These are phyloP conservation scores for Helicoverpa zea DNA, from an alignment of 1,140 invertebrate species.

Conservation along the genomic window DNA sequence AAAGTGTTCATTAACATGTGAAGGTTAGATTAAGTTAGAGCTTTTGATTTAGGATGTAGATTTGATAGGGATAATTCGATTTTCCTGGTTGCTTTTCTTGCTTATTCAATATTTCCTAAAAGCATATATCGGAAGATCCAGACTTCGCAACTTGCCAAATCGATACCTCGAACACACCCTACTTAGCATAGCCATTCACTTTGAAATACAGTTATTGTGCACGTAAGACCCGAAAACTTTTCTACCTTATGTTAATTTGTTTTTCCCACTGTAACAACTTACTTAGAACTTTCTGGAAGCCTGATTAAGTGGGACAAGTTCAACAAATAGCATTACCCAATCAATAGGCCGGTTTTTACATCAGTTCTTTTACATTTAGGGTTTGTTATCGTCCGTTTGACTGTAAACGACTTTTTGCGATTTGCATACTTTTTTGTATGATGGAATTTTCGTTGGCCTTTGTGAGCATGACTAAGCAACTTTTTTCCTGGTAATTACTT, in stretches of 20 bases:
- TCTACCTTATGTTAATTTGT: constrained; percentile 45
- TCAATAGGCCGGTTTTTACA: constrained; percentile 21
- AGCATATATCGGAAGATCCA: not conserved
- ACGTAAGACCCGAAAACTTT: constrained; percentile 38
- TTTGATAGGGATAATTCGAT: not conserved
- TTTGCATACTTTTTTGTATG: too few relatives aligned
- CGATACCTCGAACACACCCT: constrained; percentile 15
- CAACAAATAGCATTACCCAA: constrained; percentile 47
- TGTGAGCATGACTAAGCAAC: too few relatives aligned
- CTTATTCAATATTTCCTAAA: not conserved
- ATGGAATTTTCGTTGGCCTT: too few relatives aligned
- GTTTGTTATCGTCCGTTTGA: not conserved
- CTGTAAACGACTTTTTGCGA: too few relatives aligned
- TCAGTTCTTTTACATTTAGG: constrained; percentile 10
- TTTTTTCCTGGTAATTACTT: too few relatives aligned
- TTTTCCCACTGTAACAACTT: constrained; percentile 28
- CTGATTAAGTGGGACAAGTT: constrained; percentile 44
- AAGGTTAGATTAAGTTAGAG: not conserved
- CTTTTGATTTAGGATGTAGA: not conserved
- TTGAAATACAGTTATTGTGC: constrained; percentile 46
- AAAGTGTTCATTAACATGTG: too few relatives aligned
- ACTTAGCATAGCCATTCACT: constrained; percentile 23
- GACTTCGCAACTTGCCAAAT: constrained; percentile 13
- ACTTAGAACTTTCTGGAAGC: constrained; percentile 18
- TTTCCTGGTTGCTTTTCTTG: not conserved